Conservation (phyloP, 2,888 invertebrate genomes). For the Dione vanillae region DNA sequence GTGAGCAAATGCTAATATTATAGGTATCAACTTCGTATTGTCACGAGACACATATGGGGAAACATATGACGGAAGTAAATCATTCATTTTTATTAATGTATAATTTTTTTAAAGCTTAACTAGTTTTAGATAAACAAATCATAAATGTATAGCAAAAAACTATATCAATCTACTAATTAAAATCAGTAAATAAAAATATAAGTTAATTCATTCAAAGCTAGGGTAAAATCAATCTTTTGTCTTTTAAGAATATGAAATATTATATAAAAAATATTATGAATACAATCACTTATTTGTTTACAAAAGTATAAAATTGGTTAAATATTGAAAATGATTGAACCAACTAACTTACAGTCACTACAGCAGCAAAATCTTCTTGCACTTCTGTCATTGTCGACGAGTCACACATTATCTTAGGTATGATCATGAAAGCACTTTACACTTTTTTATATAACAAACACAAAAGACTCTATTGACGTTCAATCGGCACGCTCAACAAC, state of each 20-base stretch:
- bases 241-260: too few relatives aligned
- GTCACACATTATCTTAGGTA: constrained; percentile 35
- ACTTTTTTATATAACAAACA: constrained; percentile 16
- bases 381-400: constrained; percentile 31
- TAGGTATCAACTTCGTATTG: neutral
- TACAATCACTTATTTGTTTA: too few relatives aligned
- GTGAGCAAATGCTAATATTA: neutral
- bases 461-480: constrained; percentile 29
- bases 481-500: constrained; percentile 9
- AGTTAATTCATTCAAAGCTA: too few relatives aligned
- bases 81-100: constrained; percentile 9
- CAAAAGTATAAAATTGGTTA: neutral
- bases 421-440: constrained; percentile 14
- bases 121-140: too few relatives aligned
- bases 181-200: too few relatives aligned
- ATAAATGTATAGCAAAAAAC: too few relatives aligned
- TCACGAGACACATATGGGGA: neutral
- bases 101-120: constrained; percentile 4
- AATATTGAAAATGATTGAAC: neutral
- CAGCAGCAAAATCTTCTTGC: constrained; percentile 37
- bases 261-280: too few relatives aligned
- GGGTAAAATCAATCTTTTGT: too few relatives aligned
- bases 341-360: constrained; percentile 27
- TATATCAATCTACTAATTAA: too few relatives aligned
- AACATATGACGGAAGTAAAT: neutral